A percentile compares a stretch with the other conserved stretches of the same genome.
Conservation (phyloP, 2,797 vertebrate genomes). For the Tapera naevia region DNA sequence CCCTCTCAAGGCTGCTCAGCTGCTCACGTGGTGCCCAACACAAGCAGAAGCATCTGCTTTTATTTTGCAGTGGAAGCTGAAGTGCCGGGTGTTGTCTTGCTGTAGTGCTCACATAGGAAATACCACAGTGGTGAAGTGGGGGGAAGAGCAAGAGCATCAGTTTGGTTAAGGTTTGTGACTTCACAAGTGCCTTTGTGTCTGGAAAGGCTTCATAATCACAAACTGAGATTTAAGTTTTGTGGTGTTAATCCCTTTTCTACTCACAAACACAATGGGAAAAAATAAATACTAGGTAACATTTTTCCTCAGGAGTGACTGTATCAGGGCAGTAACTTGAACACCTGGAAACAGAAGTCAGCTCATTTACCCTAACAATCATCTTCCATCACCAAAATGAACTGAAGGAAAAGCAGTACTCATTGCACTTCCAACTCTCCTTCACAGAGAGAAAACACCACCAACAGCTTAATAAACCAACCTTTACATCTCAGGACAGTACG, state of each 20-base stretch:
- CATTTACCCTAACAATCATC: neutral
- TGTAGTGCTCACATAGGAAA: neutral
- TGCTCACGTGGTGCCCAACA: fast-evolving
- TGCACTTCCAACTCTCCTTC: neutral
- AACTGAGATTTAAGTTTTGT: neutral
- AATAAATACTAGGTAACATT: neutral
- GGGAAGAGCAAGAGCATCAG: neutral
- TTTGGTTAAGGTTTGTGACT: neutral
- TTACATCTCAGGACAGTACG: neutral
- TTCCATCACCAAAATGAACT: neutral
- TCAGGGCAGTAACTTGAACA: neutral
- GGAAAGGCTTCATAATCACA: neutral
- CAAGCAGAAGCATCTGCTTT: neutral
- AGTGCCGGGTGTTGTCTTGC: neutral
- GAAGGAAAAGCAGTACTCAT: neutral
- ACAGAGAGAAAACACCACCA: neutral
- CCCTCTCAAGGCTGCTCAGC: conserved; percentile 25
- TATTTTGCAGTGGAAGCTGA: neutral
- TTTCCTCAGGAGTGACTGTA: neutral
- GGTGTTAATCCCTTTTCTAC: neutral
- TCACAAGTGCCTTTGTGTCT: neutral
- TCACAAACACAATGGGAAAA: neutral
- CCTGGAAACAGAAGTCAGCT: neutral
- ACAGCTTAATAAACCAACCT: neutral
- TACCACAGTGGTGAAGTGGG: neutral